Evolutionary conservation across 2,113 vertebrate species (phyloP), one percentile per base, ranked within the genome.

Genomic region (Aptenodytes forsteri): DNA sequence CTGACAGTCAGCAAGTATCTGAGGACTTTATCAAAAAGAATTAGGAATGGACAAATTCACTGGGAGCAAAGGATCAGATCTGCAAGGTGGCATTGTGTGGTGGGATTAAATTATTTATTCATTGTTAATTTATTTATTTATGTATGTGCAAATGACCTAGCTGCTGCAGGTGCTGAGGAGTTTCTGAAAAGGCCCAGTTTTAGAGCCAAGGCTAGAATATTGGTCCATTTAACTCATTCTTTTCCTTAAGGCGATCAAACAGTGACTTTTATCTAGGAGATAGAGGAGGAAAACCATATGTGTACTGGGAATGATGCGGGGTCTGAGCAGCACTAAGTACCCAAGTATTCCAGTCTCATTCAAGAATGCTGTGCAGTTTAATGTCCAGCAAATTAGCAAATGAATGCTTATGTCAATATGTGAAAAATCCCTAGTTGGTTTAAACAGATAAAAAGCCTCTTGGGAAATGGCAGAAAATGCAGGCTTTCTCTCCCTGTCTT

Each of bases 101-200:
- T 7, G 44, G 98, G 98, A 98, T 98, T 98, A 98, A 98, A 99
- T 98, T 98, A 99, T 98, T 98, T 98, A 98, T 98, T 99, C 98
- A 98, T 98, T 98, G 98, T 98, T 98, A 98, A 99, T 98, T 98
- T 98, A 98, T 98, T 98, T 98, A 98, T 98, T 84, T 98, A 98
- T 98, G 98, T 97, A 98, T 98, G 98, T 98, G 98, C 98, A 98
- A 98, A 98, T 97, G 98, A 98, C 98, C 97, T 98, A 97, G 98
- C 97, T 95, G 97, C 96, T 97, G 98, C 98, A 99, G 98, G 98
- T 98, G 98, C 98, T 98, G 54, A 94, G 94, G 93, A 95, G 92
- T 87, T 97, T 97, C 97, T 99, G 98, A 99, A 98, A 98, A 97
- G 98, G 91, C 98, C 47, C 81, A 92, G 90, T 97, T 98, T 98